Evolutionary conservation across 2,113 vertebrate species (phyloP).

Genomic region (Nycticryphes semicollaris): DNA sequence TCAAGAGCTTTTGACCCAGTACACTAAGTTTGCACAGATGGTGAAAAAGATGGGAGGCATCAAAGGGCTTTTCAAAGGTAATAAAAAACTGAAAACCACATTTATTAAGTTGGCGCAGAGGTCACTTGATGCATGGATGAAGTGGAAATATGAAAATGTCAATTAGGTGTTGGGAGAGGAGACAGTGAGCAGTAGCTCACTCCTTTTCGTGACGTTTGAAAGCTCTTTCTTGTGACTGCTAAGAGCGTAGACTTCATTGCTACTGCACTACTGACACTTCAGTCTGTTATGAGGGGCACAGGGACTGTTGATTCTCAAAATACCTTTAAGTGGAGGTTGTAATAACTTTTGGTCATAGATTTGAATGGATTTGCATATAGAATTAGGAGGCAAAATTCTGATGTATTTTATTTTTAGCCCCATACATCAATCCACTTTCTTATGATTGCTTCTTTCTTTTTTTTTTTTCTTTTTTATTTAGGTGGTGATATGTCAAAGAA

Average conservation of each 20-base stretch:
- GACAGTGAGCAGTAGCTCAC: background rate
- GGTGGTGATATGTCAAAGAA: slow-evolving; percentile 99
- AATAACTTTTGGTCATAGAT: background rate
- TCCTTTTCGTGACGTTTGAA: background rate
- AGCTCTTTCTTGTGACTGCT: background rate
- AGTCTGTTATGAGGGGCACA: background rate
- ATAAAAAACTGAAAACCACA: background rate
- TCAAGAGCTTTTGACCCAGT: slow-evolving; percentile 96
- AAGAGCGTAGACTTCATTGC: background rate
- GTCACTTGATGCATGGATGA: background rate
- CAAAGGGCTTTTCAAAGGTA: slow-evolving; percentile 98
- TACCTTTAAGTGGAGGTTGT: background rate
- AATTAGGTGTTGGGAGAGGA: background rate
- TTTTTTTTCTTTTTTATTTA: slow-evolving; percentile 41
- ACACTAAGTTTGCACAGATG: slow-evolving; percentile 99
- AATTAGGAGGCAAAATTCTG: background rate
- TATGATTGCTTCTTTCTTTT: background rate
- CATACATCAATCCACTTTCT: background rate
- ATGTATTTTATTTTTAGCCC: background rate
- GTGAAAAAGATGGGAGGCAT: slow-evolving; percentile 99
- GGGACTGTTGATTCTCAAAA: background rate
- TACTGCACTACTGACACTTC: background rate
- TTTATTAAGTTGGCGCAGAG: background rate
- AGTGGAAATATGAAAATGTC: background rate
- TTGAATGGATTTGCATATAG: background rate